Evolutionary conservation across 2,113 vertebrate species (phyloP), one percentile per base, ranked within the genome.

Genomic region (Oreocharis arfaki): DNA sequence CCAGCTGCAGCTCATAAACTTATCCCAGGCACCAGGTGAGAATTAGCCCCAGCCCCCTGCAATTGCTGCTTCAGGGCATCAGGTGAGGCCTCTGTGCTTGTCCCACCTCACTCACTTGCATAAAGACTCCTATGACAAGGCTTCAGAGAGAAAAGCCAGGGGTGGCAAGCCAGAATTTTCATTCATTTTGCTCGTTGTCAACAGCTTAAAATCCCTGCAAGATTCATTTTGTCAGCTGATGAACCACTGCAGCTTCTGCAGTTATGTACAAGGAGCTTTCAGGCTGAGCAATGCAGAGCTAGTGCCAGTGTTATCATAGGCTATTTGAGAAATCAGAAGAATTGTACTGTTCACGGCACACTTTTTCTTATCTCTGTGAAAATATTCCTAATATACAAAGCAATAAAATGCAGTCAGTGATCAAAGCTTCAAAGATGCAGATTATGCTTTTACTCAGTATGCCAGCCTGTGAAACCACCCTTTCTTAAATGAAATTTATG

Each of bases 401-500:
- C 59, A 93, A 83, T 89, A 70, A 80, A 90, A 84, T 74, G 52
- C 50, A 49, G 69, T 41, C 39, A 56, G 67, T 35, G 79, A 84
- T 88, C 64, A 88, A 27, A 89, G 24, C 61, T 70, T 87, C 39
- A 28, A 80, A 65, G 44, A 52, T 60, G 57, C 64, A 56, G 73
- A 82, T 89, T 79, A 71, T 18, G 13, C 19, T 74, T 35, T 41
- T 61, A 44, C 68, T 79, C 32, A 44, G 56, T 41, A 52, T 23
- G 24, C 30, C 33, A 57, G 55, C 24, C 55, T 75, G 23, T 56
- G 59, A 94, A 93, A 56, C 33, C 26, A 75, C 7, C 9, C 35
- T 67, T 87, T 56, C 44, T 76, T 73, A 87, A 81, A 79, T 89
- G 64, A 81, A 87, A 92, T 87, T 84, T 82, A 81, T 92, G 74